phyloP scores from a whole-genome alignment of 2,113 vertebrate species.

The Nesogale talazaci region DNA sequence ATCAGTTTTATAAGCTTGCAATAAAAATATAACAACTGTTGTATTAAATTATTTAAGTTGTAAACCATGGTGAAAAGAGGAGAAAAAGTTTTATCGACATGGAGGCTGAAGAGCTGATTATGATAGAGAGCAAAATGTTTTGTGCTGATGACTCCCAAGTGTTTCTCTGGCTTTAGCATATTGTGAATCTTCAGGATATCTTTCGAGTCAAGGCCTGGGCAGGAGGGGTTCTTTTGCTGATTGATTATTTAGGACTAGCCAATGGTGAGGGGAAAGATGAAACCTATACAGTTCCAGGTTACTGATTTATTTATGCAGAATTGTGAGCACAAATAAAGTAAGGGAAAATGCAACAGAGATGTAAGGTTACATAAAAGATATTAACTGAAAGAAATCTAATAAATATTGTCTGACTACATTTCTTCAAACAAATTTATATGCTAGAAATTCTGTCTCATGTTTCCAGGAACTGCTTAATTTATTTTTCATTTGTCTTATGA shows the following conservation, averaged over 20 bases:
- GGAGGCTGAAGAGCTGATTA: conserved; percentile 83
- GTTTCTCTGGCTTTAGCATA: conserved; percentile 83
- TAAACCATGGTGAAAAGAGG: conserved; percentile 87
- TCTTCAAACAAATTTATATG: neutral
- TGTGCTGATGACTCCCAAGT: conserved; percentile 84
- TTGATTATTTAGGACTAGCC: conserved; percentile 71
- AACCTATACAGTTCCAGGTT: conserved; percentile 20
- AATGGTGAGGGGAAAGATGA: conserved; percentile 66
- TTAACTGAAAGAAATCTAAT: conserved; percentile 42
- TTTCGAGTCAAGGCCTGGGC: conserved; percentile 75
- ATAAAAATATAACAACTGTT: conserved; percentile 89
- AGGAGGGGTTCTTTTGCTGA: conserved; percentile 65
- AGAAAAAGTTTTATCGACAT: conserved; percentile 83
- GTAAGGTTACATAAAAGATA: conserved; percentile 44
- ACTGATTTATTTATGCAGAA: conserved; percentile 55
- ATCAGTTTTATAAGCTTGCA: conserved; percentile 87
- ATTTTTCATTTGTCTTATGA: neutral
- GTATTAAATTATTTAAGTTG: conserved; percentile 90
- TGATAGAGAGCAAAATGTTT: conserved; percentile 83
- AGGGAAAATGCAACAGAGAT: neutral
- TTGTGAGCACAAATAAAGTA: conserved; percentile 39
- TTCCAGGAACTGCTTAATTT: conserved; percentile 18
- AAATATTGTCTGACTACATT: conserved; percentile 29
- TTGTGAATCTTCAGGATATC: conserved; percentile 83
- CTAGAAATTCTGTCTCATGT: neutral